Evolutionary conservation across 1,140 invertebrate species (phyloP).

Genomic region (Drosophila saltans): DNA sequence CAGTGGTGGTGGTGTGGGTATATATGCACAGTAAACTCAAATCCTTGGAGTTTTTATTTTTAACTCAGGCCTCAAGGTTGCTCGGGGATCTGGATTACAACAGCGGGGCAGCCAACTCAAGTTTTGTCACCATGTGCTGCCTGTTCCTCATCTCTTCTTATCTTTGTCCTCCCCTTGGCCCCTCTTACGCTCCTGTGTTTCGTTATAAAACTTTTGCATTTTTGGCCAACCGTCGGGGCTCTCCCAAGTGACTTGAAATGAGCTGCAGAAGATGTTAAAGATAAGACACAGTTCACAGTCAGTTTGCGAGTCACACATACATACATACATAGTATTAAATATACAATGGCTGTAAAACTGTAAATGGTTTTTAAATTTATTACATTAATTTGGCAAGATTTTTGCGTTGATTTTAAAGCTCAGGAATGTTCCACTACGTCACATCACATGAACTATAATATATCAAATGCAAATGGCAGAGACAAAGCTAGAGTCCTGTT

Average conservation of each 20-base stretch:
- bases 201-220: slow-evolving; percentile 42
- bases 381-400: not conserved
- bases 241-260: slow-evolving; percentile 16
- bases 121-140: slow-evolving; percentile 18
- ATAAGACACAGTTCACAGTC: not conserved
- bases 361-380: not conserved
- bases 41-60: slow-evolving; percentile 41
- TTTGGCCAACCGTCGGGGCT: slow-evolving; percentile 31
- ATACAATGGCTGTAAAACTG: not conserved
- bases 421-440: slow-evolving; percentile 83
- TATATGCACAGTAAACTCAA: slow-evolving; percentile 22
- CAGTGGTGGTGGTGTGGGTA: not conserved
- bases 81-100: not conserved
- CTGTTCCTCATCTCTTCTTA: not conserved
- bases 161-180: not conserved
- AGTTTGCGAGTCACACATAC: not conserved
- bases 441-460: slow-evolving; percentile 82
- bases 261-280: slow-evolving; percentile 5
- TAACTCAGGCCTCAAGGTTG: slow-evolving; percentile 43
- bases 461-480: slow-evolving; percentile 25
- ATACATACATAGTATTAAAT: not conserved
- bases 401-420: slow-evolving; percentile 45
- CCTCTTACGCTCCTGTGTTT: slow-evolving; percentile 12
- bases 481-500: not conserved
- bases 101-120: not conserved